Evolutionary conservation across 2,888 invertebrate species (phyloP).

Genomic region (Lycia hirtaria): DNA sequence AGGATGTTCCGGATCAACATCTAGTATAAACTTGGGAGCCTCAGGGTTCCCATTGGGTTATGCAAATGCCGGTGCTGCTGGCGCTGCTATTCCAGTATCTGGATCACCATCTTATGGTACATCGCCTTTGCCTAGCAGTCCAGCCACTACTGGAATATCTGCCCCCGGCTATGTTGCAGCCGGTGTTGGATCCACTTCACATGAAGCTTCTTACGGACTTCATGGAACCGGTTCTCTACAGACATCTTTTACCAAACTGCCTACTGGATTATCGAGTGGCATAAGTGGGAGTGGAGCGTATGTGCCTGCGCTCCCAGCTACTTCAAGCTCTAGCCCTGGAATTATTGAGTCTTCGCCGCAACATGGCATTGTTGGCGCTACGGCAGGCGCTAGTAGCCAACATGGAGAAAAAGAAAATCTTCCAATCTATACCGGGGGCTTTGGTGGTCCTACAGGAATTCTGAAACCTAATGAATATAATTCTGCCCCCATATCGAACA

Average conservation of each 20-base stretch:
- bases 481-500: slow-evolving; percentile 33
- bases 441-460: slow-evolving; percentile 61
- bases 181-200: slow-evolving; percentile 8
- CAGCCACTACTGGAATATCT: slow-evolving; percentile 7
- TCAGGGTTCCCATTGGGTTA: slow-evolving; percentile 12
- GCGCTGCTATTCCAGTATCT: background rate
- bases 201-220: slow-evolving; percentile 23
- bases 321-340: slow-evolving; percentile 11
- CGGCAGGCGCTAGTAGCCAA: too few species aligned
- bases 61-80: background rate
- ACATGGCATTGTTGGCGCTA: too few species aligned
- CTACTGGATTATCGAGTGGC: background rate
- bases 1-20: slow-evolving; percentile 12
- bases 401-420: slow-evolving; percentile 44
- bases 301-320: slow-evolving; percentile 1
- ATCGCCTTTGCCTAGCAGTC: background rate
- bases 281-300: slow-evolving; percentile 4
- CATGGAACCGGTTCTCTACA: slow-evolving; percentile 31
- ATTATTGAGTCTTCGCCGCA: slow-evolving; percentile 20
- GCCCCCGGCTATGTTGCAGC: slow-evolving; percentile 8
- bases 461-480: slow-evolving; percentile 60
- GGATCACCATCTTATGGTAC: background rate
- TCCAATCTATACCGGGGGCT: slow-evolving; percentile 54
- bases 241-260: slow-evolving; percentile 37
- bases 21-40: background rate